phyloP scores from a whole-genome alignment of 1,140 invertebrate species.

The Venturia canescens region DNA sequence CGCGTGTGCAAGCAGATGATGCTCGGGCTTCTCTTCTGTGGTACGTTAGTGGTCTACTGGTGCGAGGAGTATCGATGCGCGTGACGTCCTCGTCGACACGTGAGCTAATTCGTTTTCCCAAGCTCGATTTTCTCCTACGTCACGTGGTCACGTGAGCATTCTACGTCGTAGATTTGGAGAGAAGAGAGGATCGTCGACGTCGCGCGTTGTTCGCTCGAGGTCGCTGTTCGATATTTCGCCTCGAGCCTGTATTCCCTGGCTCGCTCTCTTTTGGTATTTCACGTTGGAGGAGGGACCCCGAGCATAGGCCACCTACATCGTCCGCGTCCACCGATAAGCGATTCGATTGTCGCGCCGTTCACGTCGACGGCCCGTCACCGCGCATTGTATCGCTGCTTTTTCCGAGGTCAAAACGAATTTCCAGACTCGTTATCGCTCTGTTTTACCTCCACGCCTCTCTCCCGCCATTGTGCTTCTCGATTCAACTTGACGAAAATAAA shows the following conservation, averaged over 20 bases:
- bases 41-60: too few species aligned
- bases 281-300: background rate
- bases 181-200: background rate
- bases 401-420: too few species aligned
- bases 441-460: too few species aligned
- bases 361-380: background rate
- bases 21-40: background rate
- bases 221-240: slow-evolving; percentile 48
- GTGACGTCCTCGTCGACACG: slow-evolving; percentile 65
- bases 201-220: slow-evolving; percentile 44
- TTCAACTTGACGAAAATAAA: too few species aligned
- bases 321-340: background rate
- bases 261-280: background rate
- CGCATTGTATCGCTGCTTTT: background rate
- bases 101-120: slow-evolving; percentile 55
- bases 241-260: slow-evolving; percentile 4
- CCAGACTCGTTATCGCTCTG: too few species aligned
- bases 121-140: slow-evolving; percentile 57
- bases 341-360: background rate
- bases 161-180: slow-evolving; percentile 58
- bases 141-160: slow-evolving; percentile 65
- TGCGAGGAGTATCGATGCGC: slow-evolving; percentile 45
- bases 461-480: too few species aligned
- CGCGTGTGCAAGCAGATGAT: slow-evolving; percentile 4
- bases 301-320: background rate